Evolutionary conservation across 2,797 vertebrate genomes (phyloP).

Genomic region (Anas bernieri): DNA sequence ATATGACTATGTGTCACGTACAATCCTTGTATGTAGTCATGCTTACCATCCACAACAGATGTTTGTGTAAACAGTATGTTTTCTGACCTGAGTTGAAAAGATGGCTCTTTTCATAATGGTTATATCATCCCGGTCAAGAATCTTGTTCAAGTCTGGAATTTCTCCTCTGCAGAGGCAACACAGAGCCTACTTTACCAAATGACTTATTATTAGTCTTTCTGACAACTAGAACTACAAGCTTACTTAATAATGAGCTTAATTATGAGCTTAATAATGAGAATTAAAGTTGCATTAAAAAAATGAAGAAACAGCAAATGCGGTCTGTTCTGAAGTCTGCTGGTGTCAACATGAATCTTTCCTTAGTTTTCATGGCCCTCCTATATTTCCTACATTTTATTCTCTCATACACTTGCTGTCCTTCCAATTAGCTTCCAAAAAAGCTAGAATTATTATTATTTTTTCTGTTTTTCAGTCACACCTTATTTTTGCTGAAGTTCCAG

Average conservation of each 20-base stretch:
- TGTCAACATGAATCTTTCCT: not conserved
- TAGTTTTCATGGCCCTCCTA: not conserved
- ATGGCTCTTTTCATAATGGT: conserved; percentile 98
- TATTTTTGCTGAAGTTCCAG: not conserved
- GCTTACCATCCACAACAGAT: not conserved
- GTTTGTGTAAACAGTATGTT: not conserved
- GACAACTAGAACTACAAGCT: not conserved
- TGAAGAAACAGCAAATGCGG: not conserved
- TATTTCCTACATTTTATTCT: not conserved
- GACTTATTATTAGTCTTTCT: not conserved
- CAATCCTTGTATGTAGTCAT: not conserved
- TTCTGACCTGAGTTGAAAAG: conserved; percentile 92
- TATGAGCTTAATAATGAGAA: no score
- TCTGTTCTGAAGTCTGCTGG: not conserved
- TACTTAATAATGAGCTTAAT: no score
- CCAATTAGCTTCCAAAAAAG: not conserved
- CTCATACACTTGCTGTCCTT: not conserved
- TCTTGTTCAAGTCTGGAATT: conserved; percentile 92
- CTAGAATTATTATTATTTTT: not conserved
- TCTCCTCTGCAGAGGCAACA: conserved; percentile 85
- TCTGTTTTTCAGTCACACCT: not conserved
- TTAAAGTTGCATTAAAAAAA: not conserved
- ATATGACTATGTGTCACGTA: fast-evolving
- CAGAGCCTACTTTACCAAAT: conserved; percentile 6
- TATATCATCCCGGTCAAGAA: conserved; percentile 93